Evolutionary conservation across 2,797 vertebrate species (phyloP), one percentile per base, ranked within the genome.

Genomic region (Onychomys leucogaster): DNA sequence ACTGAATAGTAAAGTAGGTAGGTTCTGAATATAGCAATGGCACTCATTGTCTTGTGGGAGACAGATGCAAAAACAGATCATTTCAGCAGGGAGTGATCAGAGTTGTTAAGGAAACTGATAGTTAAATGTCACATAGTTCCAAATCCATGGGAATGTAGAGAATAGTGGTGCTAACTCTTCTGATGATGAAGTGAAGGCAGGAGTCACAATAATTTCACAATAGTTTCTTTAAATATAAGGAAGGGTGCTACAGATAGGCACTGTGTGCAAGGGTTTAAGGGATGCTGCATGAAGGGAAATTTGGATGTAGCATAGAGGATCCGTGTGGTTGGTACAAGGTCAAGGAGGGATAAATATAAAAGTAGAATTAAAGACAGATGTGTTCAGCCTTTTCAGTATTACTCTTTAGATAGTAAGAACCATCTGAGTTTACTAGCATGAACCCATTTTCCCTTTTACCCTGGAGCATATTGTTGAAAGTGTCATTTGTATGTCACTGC

Each of bases 11-110:
- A 43, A 75, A 89, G 71, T 57, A 65, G 34, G 57, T 93, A 57
- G 55, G 34, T 84, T 96, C 52, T 95, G 84, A 96, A 92, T 87
- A 77, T 27, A 92, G 55, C 78, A 93, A 6, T 85, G 43, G 57
- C 84, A 43, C 43, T 86, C 41, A 91, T 77, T 52, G 12, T 86
- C 75, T 95, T 69, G 32, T 96, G 65, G 59, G 34, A 92, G 88
- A 75, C 59, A 93, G 85, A 89, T 85, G 67, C 37, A 94, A 93
- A 94, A 91, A 65, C 25, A 89, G 86, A 90, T 89, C 27, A 85
- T 96, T 91, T 95, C 75, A 86, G 57, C 73, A 91, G 27, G 41
- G 13, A 71, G 82, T 84, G n/a, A 84, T 89, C 32, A 76, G 80
- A 76, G 34, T 86, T 97, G 69, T 71, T 85, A 95, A 21, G 6